Conservation (phyloP, 2,797 vertebrate genomes). For the Limnodromus scolopaceus region DNA sequence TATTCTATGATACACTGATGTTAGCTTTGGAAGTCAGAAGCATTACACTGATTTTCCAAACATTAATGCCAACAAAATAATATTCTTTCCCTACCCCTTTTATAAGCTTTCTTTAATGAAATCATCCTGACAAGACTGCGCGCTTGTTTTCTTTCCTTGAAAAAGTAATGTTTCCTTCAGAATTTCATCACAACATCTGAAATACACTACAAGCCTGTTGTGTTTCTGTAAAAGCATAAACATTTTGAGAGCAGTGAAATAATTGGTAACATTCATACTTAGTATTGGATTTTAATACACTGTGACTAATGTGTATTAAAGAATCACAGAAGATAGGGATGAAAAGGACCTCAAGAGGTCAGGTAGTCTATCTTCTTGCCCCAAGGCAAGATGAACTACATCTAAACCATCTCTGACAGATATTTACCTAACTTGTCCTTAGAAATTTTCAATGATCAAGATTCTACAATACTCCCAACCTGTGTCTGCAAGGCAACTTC, state of each 20-base stretch:
- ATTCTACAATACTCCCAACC: neutral
- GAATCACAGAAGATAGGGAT: neutral
- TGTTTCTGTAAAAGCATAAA: neutral
- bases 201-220: neutral
- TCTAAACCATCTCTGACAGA: conserved; percentile 10
- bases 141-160: neutral
- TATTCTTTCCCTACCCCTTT: neutral
- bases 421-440: neutral
- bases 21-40: neutral
- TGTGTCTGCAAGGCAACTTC: neutral
- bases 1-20: neutral
- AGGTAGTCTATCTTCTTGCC: conserved; percentile 25
- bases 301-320: neutral
- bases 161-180: neutral
- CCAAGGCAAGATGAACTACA: conserved; percentile 7
- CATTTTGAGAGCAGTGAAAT: neutral
- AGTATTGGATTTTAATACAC: neutral
- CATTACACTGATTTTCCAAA: neutral
- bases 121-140: neutral
- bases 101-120: neutral
- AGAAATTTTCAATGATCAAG: neutral
- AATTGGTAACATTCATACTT: neutral
- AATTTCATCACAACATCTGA: neutral
- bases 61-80: neutral
- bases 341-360: neutral